These are phyloP conservation scores for Hypomecis punctinalis DNA, from an alignment of 2,888 invertebrate species.

Conservation along the genomic window DNA sequence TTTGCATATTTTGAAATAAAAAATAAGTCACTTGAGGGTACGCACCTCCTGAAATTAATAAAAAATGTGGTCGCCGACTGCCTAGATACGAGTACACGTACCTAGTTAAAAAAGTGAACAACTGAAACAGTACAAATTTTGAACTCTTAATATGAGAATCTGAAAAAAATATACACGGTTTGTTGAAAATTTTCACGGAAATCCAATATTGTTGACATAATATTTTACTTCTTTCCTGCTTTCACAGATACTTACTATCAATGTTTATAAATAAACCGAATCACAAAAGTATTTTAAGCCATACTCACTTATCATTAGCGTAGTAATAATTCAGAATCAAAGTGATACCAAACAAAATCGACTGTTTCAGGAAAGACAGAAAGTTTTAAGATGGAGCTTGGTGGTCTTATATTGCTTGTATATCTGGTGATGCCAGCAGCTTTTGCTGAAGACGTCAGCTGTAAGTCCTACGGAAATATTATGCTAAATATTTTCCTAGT, in stretches of 20 bases:
- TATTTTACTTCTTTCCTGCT: slow-evolving; percentile 57
- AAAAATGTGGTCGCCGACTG: no score
- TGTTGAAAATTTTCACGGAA: slow-evolving; percentile 61
- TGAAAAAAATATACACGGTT: slow-evolving; percentile 43
- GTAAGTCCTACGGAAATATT: slow-evolving; percentile 60
- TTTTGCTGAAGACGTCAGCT: slow-evolving; percentile 74
- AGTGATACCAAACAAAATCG: slow-evolving; percentile 11
- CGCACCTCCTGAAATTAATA: no score
- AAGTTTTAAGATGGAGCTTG: slow-evolving; percentile 60
- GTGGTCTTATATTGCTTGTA: slow-evolving; percentile 55
- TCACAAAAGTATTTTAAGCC: slow-evolving; percentile 67
- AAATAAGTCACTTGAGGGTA: not conserved
- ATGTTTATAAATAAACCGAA: slow-evolving; percentile 70
- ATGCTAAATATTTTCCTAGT: not conserved
- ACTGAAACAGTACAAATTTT: not conserved
- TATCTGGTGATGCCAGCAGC: slow-evolving; percentile 58
- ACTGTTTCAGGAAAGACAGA: slow-evolving; percentile 40
- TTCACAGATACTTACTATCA: slow-evolving; percentile 55
- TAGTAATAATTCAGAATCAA: slow-evolving; percentile 38
- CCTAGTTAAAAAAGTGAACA: not conserved
- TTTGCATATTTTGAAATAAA: not conserved
- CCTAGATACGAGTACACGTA: no score
- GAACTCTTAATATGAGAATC: slow-evolving; percentile 1
- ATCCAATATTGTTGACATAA: slow-evolving; percentile 58
- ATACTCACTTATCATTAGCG: slow-evolving; percentile 26